Evolutionary conservation across 2,888 invertebrate genomes (phyloP), one percentile per base, ranked within the genome.

Genomic region (Elgonia sp.): DNA sequence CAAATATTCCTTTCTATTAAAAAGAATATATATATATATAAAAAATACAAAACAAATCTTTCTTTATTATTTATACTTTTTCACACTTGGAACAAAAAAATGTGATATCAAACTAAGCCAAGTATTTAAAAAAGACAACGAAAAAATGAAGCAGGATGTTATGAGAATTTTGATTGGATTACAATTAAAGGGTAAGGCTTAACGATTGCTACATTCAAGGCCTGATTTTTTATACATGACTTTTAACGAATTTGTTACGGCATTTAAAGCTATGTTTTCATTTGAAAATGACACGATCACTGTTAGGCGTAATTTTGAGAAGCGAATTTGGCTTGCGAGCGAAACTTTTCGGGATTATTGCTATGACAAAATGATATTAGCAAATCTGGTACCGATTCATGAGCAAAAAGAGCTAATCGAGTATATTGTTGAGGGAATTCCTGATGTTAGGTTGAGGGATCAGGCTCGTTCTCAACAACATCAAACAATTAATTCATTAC

Each of bases 191-290:
- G 76, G 76, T 9, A 70, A 20, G 29, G 84, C 88, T 7, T 63
- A 73, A 55, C 73, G 82, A 50, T 88, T 82, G 85, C 69, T 88
- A 6, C 79, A 88, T 65, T 88, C 85, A 50, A 83, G 83, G 46
- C 79, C 88, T 1, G 77, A 83, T 9, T 60, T 10, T 12, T n/a
- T 60, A 8, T 37, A 20, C 14, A 21, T 73, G 39, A n/a, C 8
- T 10, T 18, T 16, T 8, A 21, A 46, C n/a, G 46, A 62, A 9
- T 63, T 75, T n/a, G 46, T 75, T 46, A 1, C 8, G 5, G 46
- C 46, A 18, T 20, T 75, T 7, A 75, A 46, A 29, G n/a, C 42
- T 21, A 75, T 75, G 75, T 62, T 75, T n/a, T 3, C n/a, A 1
- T 5, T 2, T 20, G 10, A 18, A 12, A 8, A 4, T n/a, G 57